Conservation (phyloP, 2,113 vertebrate species). For the Nibea coibor region DNA sequence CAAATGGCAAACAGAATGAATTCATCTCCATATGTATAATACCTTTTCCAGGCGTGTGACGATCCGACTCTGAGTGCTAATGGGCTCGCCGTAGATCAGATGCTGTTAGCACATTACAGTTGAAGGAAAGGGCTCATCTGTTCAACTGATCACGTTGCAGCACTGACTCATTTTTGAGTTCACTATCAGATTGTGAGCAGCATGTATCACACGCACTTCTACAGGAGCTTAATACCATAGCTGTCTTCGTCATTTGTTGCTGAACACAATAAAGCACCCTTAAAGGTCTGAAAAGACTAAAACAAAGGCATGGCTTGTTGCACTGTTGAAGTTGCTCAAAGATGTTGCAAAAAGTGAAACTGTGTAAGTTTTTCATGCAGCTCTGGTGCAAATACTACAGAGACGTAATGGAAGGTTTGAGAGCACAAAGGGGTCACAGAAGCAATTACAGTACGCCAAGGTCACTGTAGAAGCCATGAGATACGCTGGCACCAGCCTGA, state of each 20-base stretch:
- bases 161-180: constrained; percentile 65
- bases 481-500: background rate
- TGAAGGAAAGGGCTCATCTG: constrained; percentile 51
- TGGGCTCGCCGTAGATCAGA: constrained; percentile 51
- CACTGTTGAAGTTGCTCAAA: background rate
- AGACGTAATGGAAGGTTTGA: constrained; percentile 9
- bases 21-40: constrained; percentile 25
- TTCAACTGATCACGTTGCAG: constrained; percentile 57
- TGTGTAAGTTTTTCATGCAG: background rate
- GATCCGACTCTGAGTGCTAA: constrained; percentile 50
- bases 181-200: constrained; percentile 21
- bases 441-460: constrained; percentile 48
- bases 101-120: constrained; percentile 34
- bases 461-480: constrained; percentile 21
- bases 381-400: background rate
- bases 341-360: background rate
- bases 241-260: constrained; percentile 25
- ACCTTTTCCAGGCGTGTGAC: constrained; percentile 34
- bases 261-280: background rate
- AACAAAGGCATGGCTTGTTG: too few relatives aligned
- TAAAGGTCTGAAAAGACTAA: background rate
- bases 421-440: constrained; percentile 50
- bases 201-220: constrained; percentile 21
- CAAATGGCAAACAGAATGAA: constrained; percentile 43
- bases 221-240: constrained; percentile 6